Evolutionary conservation across 2,797 vertebrate species (phyloP).

Genomic region (Chaunax sp.): DNA sequence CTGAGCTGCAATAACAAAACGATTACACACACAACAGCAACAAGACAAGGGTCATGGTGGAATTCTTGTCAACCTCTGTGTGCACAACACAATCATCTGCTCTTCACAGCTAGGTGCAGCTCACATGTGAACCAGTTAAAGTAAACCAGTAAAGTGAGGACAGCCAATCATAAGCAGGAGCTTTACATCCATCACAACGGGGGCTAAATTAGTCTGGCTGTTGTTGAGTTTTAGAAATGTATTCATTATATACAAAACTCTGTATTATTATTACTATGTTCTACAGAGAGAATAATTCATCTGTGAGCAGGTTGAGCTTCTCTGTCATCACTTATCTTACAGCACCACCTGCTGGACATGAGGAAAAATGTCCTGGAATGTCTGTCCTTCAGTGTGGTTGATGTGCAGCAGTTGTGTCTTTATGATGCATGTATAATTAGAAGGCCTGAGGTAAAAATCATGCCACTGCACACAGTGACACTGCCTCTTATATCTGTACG

Average conservation of each 20-base stretch:
- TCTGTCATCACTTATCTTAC: slow-evolving; percentile 54
- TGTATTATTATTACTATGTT: background rate
- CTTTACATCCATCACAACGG: background rate
- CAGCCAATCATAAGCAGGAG: slow-evolving; percentile 33
- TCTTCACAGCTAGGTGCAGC: slow-evolving; percentile 28
- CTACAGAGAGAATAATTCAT: slow-evolving; percentile 5
- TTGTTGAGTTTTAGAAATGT: background rate
- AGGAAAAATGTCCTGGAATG: background rate
- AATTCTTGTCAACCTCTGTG: too few species aligned
- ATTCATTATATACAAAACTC: slow-evolving; percentile 1
- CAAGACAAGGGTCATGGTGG: too few species aligned
- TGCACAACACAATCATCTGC: too few species aligned
- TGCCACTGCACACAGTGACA: too few species aligned
- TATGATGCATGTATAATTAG: slow-evolving; percentile 54
- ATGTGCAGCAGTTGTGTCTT: slow-evolving; percentile 32
- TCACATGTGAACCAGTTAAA: too few species aligned
- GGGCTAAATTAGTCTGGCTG: too few species aligned
- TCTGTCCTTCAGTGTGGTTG: slow-evolving; percentile 48
- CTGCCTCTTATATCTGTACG: too few species aligned
- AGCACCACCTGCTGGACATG: slow-evolving; percentile 69
- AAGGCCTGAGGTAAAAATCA: too few species aligned
- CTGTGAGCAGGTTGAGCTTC: background rate
- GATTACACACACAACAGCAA: slow-evolving; percentile 61
- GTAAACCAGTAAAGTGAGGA: slow-evolving; percentile 19
- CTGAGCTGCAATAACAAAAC: slow-evolving; percentile 64